Conservation (phyloP, 2,113 vertebrate species). For the Otus sunia region DNA sequence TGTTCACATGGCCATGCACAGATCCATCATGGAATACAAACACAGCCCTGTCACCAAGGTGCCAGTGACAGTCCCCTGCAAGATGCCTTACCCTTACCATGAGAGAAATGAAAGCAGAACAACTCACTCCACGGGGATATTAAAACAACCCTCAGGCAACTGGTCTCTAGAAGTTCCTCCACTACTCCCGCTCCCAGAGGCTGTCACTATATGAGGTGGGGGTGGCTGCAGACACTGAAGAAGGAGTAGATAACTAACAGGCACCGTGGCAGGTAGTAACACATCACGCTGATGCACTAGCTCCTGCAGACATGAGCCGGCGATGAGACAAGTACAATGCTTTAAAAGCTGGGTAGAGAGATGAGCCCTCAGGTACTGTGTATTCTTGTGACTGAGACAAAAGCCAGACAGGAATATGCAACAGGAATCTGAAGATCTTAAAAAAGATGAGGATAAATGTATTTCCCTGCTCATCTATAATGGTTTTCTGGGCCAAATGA, state of each 20-base stretch:
- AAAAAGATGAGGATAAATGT: background rate
- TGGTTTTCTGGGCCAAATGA: background rate
- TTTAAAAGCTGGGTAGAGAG: background rate
- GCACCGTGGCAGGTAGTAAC: background rate
- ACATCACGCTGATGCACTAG: background rate
- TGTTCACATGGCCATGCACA: rapidly evolving
- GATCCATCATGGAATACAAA: background rate
- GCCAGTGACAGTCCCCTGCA: background rate
- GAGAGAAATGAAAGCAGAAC: background rate
- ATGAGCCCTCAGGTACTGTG: background rate
- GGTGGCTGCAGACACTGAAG: background rate
- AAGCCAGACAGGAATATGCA: background rate
- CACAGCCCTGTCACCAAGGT: background rate
- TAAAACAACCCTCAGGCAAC: background rate
- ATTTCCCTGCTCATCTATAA: background rate
- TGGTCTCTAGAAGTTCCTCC: background rate
- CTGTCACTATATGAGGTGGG: background rate
- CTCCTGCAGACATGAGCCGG: background rate
- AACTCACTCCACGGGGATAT: background rate
- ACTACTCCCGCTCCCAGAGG: background rate
- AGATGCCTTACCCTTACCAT: background rate
- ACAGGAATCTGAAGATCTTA: background rate
- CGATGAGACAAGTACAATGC: background rate
- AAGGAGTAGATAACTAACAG: background rate
- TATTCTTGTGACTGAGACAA: background rate